A percentile compares a stretch with the other conserved stretches of the same genome.
These are phyloP conservation scores for Pyrgus malvae DNA, from an alignment of 2,888 invertebrate genomes.

Conservation along the genomic window DNA sequence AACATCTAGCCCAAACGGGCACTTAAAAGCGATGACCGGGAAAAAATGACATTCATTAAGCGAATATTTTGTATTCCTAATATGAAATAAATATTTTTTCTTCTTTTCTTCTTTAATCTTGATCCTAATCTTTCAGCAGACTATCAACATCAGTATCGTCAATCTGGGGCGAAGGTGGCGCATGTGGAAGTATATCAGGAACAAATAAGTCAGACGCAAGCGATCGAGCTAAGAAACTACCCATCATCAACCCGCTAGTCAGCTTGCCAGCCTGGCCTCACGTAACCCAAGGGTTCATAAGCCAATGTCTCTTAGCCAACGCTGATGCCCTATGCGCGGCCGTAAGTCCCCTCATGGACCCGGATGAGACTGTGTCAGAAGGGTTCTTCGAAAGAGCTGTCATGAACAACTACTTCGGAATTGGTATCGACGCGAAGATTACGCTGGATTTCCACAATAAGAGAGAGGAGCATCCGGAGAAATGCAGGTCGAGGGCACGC, in stretches of 20 bases:
- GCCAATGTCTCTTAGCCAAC: conserved; percentile 96
- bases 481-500: conserved; percentile 95
- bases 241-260: conserved; percentile 95
- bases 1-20: no score
- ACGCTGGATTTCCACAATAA: conserved; percentile 98
- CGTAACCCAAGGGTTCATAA: conserved; percentile 92
- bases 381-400: conserved; percentile 96
- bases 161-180: conserved; percentile 73
- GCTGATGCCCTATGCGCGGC: conserved; percentile 98
- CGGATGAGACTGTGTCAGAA: conserved; percentile 92
- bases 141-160: conserved; percentile 78
- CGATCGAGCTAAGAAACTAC: conserved; percentile 86
- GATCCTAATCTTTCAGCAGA: conserved; percentile 48
- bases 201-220: conserved; percentile 73
- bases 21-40: no score
- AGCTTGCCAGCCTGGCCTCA: conserved; percentile 94
- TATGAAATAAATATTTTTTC: no score
- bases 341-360: conserved; percentile 97
- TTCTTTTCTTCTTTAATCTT: conserved; percentile 6
- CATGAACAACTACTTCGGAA: conserved; percentile 99
- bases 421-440: conserved; percentile 98
- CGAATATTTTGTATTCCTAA: no score
- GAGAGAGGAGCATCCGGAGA: conserved; percentile 97
- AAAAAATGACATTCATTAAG: no score
- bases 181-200: conserved; percentile 37